A percentile compares a stretch with the other conserved stretches of the same genome.
These are phyloP conservation scores for Irena cyanogastra DNA, from an alignment of 2,113 vertebrate species.

Conservation along the genomic window DNA sequence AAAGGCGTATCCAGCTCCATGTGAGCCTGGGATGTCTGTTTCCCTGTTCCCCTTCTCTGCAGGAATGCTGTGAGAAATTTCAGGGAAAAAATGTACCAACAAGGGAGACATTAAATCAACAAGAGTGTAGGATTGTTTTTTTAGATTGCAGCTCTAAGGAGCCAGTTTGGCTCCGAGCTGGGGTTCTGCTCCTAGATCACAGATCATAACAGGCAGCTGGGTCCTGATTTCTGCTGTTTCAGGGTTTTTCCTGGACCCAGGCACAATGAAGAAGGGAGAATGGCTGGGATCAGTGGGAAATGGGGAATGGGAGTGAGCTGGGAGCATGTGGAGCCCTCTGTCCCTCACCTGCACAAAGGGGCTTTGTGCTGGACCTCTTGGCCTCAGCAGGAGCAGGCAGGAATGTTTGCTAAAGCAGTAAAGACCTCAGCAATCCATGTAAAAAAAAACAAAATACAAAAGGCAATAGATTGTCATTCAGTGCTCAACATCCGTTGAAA, in stretches of 20 bases:
- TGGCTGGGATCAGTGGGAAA: background rate
- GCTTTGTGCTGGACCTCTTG: background rate
- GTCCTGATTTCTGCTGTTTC: background rate
- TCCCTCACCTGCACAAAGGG: background rate
- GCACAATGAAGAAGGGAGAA: background rate
- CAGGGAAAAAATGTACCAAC: too few species aligned
- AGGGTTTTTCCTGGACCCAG: background rate
- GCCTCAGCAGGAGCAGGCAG: background rate
- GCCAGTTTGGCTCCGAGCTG: background rate
- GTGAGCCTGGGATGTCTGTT: background rate
- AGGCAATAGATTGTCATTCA: background rate
- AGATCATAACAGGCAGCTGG: background rate
- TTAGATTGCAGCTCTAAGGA: background rate
- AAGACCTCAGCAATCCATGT: background rate
- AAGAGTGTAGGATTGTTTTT: background rate
- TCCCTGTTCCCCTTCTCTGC: background rate
- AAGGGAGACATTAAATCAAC: background rate
- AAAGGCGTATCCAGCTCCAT: background rate
- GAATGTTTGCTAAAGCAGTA: background rate
- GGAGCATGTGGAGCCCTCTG: background rate
- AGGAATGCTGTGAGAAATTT: background rate
- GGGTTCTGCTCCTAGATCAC: background rate
- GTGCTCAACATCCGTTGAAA: rapidly evolving
- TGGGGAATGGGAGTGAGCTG: background rate
- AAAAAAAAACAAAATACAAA: background rate